A percentile compares a stretch with the other conserved stretches of the same genome.
These are phyloP conservation scores for Mustela lutreola DNA, from an alignment of 2,113 vertebrate genomes.

Conservation along the genomic window DNA sequence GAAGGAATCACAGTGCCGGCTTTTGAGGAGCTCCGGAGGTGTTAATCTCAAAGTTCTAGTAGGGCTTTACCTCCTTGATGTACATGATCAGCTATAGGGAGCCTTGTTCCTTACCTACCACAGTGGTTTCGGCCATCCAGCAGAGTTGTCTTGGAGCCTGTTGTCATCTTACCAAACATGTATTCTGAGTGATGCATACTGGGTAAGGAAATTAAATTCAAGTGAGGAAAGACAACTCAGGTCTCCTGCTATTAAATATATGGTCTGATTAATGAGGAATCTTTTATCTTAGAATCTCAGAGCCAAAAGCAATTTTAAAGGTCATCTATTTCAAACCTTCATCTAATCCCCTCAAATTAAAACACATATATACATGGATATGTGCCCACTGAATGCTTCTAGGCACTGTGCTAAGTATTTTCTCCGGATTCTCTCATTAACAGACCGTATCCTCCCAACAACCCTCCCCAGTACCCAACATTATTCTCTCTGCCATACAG, in stretches of 20 bases:
- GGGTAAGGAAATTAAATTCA: constrained; percentile 52
- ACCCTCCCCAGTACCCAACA: neutral
- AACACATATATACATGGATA: neutral
- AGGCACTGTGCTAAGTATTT: neutral
- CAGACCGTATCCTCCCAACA: neutral
- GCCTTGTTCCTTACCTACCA: neutral
- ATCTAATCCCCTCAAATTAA: constrained; percentile 62
- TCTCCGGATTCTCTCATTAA: neutral
- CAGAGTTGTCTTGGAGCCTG: neutral
- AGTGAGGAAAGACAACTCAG: neutral
- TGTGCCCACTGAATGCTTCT: neutral
- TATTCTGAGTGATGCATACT: neutral
- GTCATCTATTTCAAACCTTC: constrained; percentile 60
- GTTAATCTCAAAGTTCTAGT: neutral
- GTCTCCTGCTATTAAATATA: constrained; percentile 57
- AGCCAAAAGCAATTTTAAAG: constrained; percentile 73
- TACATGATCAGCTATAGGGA: neutral
- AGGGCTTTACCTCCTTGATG: neutral
- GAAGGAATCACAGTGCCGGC: neutral
- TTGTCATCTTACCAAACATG: neutral
- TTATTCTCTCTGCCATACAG: neutral
- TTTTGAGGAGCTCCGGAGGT: neutral
- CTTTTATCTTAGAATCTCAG: constrained; percentile 51
- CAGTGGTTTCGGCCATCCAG: neutral
- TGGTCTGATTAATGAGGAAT: constrained; percentile 61